These are phyloP conservation scores for Brenthis ino DNA, from an alignment of 2,888 invertebrate genomes.

Conservation along the genomic window DNA sequence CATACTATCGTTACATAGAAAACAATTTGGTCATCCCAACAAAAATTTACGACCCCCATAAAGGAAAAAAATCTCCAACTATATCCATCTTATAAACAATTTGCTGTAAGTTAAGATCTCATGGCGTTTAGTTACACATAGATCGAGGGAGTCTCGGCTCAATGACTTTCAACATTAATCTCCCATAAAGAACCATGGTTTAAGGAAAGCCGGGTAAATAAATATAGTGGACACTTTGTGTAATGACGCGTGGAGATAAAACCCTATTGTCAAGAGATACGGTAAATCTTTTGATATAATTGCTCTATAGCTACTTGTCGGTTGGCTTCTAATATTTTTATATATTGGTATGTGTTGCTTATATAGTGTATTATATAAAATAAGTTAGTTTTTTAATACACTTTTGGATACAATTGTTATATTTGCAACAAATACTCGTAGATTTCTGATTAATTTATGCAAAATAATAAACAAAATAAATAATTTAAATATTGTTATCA, in stretches of 20 bases:
- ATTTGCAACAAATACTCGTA: too few species aligned
- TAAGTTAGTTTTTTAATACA: too few species aligned
- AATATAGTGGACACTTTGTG: constrained; percentile 41
- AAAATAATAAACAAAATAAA: too few species aligned
- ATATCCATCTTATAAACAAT: constrained; percentile 22
- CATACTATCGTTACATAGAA: neutral
- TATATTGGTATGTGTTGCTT: neutral
- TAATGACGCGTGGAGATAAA: constrained; percentile 44
- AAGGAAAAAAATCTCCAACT: constrained; percentile 13
- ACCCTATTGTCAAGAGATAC: constrained; percentile 34
- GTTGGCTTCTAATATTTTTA: neutral
- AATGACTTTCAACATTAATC: constrained; percentile 44
- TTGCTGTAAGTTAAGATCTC: constrained; percentile 25
- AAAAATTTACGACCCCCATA: constrained; percentile 15
- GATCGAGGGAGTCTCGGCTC: constrained; percentile 32
- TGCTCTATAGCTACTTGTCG: constrained; percentile 6
- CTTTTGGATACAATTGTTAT: too few species aligned
- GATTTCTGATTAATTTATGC: too few species aligned
- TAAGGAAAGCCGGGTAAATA: constrained; percentile 34
- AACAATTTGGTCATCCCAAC: neutral
- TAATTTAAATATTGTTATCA: too few species aligned
- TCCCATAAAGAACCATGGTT: constrained; percentile 41
- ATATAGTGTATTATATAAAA: too few species aligned
- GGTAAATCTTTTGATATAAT: constrained; percentile 32
- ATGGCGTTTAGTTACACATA: constrained; percentile 25